Evolutionary conservation across 2,888 invertebrate genomes (phyloP).

Genomic region (Agrochola lychnidis): DNA sequence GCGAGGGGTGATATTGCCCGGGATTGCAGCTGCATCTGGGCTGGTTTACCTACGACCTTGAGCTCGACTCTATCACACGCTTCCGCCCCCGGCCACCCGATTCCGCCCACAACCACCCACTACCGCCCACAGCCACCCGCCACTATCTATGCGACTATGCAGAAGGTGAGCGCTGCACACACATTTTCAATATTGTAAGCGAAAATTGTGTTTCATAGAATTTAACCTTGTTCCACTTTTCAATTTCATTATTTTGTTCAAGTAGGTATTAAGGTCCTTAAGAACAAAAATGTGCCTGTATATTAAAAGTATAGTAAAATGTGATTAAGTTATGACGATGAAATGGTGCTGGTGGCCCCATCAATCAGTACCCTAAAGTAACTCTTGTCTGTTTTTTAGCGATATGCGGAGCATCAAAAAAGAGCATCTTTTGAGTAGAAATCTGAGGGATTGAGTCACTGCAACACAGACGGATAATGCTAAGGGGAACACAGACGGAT

Average conservation of each 20-base stretch:
- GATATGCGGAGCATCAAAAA: neutral
- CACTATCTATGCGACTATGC: neutral
- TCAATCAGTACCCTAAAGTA: neutral
- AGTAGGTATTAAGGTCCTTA: neutral
- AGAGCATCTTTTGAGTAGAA: neutral
- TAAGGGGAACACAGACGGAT: neutral
- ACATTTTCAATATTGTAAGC: neutral
- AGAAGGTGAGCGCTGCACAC: neutral
- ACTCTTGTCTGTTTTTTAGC: neutral
- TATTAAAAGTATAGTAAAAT: neutral
- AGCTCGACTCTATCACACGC: neutral
- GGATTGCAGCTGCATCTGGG: conserved; percentile 23
- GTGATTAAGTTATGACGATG: neutral
- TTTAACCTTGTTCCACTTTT: neutral
- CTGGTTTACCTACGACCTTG: conserved; percentile 9
- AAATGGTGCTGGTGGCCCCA: no score
- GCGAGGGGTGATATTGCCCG: neutral
- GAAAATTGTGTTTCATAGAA: neutral
- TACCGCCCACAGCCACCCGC: neutral
- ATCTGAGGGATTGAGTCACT: neutral
- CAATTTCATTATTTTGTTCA: neutral
- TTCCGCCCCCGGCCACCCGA: neutral
- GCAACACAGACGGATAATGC: neutral
- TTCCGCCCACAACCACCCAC: neutral
- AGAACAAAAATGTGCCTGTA: neutral